Evolutionary conservation across 2,797 vertebrate species (phyloP).

Genomic region (Clangula hyemalis): DNA sequence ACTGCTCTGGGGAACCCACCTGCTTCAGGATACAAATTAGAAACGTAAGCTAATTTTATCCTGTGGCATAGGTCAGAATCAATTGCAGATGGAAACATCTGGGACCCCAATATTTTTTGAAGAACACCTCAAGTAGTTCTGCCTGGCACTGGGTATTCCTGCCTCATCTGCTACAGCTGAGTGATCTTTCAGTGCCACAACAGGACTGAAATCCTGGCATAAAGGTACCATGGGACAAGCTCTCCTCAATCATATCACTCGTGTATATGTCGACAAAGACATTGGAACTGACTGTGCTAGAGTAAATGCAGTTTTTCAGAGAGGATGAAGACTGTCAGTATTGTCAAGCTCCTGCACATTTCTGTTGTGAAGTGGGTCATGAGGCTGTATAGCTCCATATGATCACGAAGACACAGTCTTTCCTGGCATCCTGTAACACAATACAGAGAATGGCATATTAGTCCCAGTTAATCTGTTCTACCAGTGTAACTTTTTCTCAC

Average conservation of each 20-base stretch:
- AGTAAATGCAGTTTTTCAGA: conserved; percentile 68
- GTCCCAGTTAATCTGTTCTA: background rate
- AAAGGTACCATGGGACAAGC: conserved; percentile 58
- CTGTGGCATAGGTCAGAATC: conserved; percentile 62
- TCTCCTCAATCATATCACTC: conserved; percentile 71
- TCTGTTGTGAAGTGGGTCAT: conserved; percentile 53
- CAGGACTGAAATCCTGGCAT: conserved; percentile 69
- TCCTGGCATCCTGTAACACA: background rate
- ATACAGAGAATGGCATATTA: background rate
- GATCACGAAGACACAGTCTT: background rate
- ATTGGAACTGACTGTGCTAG: conserved; percentile 46
- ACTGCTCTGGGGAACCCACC: background rate
- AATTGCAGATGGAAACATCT: conserved; percentile 57
- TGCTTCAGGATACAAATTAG: conserved; percentile 21
- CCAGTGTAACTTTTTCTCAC: background rate
- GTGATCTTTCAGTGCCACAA: conserved; percentile 68
- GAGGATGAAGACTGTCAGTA: conserved; percentile 37
- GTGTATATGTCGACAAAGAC: conserved; percentile 64
- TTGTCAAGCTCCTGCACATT: conserved; percentile 66
- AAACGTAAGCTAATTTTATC: conserved; percentile 48
- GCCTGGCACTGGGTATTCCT: conserved; percentile 52
- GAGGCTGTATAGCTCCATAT: conserved; percentile 34
- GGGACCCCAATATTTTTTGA: background rate
- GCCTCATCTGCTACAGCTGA: conserved; percentile 72
- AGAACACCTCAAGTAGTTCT: conserved; percentile 26